A percentile compares a stretch with the other conserved stretches of the same genome.
Evolutionary conservation across 2,113 vertebrate species (phyloP).

Genomic region (Ictalurus punctatus): DNA sequence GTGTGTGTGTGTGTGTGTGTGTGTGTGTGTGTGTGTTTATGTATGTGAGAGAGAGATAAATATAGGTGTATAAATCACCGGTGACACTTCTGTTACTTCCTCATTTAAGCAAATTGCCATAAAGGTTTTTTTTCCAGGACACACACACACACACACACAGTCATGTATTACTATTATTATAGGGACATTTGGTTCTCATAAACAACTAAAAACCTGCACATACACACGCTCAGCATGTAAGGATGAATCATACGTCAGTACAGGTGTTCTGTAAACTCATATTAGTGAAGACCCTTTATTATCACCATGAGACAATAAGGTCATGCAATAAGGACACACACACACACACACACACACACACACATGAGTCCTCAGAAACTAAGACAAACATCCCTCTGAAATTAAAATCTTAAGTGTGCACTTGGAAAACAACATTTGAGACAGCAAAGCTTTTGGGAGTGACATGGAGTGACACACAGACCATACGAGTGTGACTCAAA

Average conservation of each 20-base stretch:
- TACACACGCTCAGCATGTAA: background rate
- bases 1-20: background rate
- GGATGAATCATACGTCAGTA: background rate
- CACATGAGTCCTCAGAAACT: background rate
- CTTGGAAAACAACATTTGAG: background rate
- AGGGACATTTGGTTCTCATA: background rate
- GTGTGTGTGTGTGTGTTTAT: conserved; percentile 2
- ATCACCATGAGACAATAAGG: background rate
- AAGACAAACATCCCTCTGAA: background rate
- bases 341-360: conserved; percentile 7
- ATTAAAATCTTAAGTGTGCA: background rate
- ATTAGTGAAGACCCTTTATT: background rate
- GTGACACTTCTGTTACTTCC: conserved; percentile 16
- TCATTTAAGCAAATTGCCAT: background rate
- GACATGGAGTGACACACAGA: conserved; percentile 11
- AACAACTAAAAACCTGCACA: background rate
- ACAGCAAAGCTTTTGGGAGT: background rate
- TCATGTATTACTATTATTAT: background rate
- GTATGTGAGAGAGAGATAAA: background rate
- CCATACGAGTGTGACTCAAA: conserved; percentile 22
- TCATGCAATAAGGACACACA: background rate
- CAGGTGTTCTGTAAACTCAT: background rate
- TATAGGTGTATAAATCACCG: conserved; percentile 11
- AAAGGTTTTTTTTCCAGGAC: background rate
- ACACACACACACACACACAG: background rate